Conservation (phyloP, 2,113 vertebrate species). For the Lepus americanus region DNA sequence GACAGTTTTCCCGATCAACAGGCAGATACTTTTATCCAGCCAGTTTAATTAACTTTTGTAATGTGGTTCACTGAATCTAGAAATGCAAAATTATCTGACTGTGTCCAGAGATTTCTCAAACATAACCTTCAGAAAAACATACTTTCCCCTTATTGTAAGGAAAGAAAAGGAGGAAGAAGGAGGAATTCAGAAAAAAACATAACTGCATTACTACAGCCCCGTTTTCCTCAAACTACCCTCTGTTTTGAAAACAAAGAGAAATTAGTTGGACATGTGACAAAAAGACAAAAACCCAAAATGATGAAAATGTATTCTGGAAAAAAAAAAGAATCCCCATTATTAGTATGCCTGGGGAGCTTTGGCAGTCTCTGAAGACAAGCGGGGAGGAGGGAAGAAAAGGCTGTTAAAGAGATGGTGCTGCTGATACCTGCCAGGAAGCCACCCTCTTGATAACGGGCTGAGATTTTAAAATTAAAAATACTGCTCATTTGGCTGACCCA, state of each 20-base stretch:
- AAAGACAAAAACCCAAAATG: conserved; percentile 71
- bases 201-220: background rate
- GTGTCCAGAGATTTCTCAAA: conserved; percentile 84
- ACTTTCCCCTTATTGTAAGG: conserved; percentile 66
- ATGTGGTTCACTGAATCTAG: conserved; percentile 86
- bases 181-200: background rate
- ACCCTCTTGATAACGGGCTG: conserved; percentile 65
- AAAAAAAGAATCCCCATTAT: conserved; percentile 47
- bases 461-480: conserved; percentile 78
- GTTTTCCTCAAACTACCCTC: conserved; percentile 60
- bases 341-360: conserved; percentile 45
- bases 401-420: conserved; percentile 69
- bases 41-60: conserved; percentile 89
- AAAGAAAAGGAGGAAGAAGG: background rate
- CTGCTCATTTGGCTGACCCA: conserved; percentile 68
- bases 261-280: conserved; percentile 59
- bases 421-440: conserved; percentile 72
- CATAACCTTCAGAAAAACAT: conserved; percentile 76
- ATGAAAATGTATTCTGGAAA: conserved; percentile 62
- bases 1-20: conserved; percentile 78
- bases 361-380: conserved; percentile 63
- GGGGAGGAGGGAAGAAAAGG: conserved; percentile 65
- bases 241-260: conserved; percentile 72
- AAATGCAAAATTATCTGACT: conserved; percentile 83
- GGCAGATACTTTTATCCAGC: conserved; percentile 80